phyloP scores from a whole-genome alignment of 2,113 vertebrate genomes.

The Cyprichromis sp. region DNA sequence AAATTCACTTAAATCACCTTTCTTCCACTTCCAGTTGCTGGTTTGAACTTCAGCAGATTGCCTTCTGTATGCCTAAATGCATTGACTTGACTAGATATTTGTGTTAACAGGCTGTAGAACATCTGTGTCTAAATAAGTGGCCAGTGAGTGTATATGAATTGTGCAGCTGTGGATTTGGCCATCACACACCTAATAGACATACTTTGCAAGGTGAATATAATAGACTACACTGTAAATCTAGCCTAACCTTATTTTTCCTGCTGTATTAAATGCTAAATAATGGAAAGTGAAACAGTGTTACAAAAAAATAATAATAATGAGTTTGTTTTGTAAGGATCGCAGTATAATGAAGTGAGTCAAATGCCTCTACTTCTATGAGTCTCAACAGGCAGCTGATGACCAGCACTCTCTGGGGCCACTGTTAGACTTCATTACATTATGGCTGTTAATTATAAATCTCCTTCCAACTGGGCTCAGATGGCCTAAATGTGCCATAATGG shows the following conservation, averaged over 20 bases:
- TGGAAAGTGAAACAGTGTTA: not conserved
- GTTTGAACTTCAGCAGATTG: not conserved
- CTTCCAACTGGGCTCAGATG: slow-evolving; percentile 36
- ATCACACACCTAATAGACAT: not conserved
- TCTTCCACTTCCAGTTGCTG: not conserved
- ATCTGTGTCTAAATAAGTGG: not conserved
- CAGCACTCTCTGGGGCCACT: slow-evolving; percentile 26
- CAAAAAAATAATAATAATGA: not conserved
- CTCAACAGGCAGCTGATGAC: slow-evolving; percentile 41
- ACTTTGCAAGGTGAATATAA: not conserved
- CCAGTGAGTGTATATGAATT: not conserved
- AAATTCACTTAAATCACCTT: not conserved
- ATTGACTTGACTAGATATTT: not conserved
- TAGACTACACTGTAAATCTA: not conserved
- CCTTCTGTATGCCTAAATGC: not conserved
- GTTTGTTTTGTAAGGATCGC: not conserved
- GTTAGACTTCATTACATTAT: slow-evolving; percentile 46
- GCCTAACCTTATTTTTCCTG: not conserved
- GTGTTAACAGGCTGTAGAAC: not conserved
- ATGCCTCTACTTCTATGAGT: not conserved
- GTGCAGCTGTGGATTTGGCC: not conserved
- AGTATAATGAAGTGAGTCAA: slow-evolving; percentile 8
- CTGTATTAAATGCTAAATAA: not conserved
- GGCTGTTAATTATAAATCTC: slow-evolving; percentile 58
- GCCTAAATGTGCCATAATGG: slow-evolving; percentile 33